These are phyloP conservation scores for Ceratina japonica DNA, from an alignment of 1,140 invertebrate genomes.

Conservation along the genomic window DNA sequence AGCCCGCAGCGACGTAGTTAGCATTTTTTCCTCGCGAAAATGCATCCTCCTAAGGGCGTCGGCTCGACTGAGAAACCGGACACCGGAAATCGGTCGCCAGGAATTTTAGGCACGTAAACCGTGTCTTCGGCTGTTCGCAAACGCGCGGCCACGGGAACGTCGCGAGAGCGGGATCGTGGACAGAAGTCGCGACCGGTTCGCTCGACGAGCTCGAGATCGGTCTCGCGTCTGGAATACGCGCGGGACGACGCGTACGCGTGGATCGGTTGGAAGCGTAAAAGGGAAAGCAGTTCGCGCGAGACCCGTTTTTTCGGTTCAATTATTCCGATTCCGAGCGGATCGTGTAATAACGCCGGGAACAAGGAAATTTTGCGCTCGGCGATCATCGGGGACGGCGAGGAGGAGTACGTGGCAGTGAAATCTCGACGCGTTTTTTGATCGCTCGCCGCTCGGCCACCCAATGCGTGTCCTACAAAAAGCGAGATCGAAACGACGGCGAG, in stretches of 20 bases:
- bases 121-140: no score
- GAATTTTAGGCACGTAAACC: conserved; percentile 7
- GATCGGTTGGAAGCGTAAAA: not conserved
- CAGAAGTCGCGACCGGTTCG: not conserved
- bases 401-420: conserved; percentile 31
- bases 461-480: conserved; percentile 47
- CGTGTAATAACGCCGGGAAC: conserved; percentile 23
- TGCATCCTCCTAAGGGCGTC: conserved; percentile 5
- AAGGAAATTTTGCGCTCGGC: conserved; percentile 5
- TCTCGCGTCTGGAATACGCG: no score
- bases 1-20: not conserved
- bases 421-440: conserved; percentile 40
- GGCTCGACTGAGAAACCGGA: conserved; percentile 6
- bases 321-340: not conserved
- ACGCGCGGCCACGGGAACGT: no score
- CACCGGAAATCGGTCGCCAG: not conserved
- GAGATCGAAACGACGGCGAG: conserved; percentile 41
- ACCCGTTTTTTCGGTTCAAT: conserved; percentile 23
- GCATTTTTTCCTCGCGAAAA: conserved; percentile 4
- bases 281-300: conserved; percentile 15
- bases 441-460: conserved; percentile 45
- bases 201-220: no score
- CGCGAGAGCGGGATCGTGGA: no score
- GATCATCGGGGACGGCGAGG: conserved; percentile 19
- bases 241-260: no score